Evolutionary conservation across 2,888 invertebrate species (phyloP).

Genomic region (Operophtera brumata): DNA sequence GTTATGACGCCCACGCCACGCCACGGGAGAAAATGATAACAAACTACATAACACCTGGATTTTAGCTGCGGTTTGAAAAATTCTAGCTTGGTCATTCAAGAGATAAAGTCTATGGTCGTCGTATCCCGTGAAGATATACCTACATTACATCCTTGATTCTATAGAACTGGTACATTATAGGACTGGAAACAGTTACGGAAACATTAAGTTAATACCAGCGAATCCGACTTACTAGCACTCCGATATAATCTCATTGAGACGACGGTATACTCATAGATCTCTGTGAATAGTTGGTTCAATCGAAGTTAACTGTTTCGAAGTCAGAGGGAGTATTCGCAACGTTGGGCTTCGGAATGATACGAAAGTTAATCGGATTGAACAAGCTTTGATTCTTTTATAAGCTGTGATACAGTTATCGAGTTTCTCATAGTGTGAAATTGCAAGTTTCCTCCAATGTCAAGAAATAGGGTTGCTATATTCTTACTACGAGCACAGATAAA

Average conservation of each 20-base stretch:
- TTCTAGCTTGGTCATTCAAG: too few relatives aligned
- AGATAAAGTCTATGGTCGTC: too few relatives aligned
- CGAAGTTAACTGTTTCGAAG: not conserved
- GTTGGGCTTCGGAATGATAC: not conserved
- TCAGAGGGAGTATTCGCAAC: not conserved
- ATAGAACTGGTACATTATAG: slow-evolving; percentile 21
- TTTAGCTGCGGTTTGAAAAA: too few relatives aligned
- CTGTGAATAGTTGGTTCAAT: slow-evolving; percentile 9
- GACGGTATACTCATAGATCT: slow-evolving; percentile 1
- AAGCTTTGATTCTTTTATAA: slow-evolving; percentile 3
- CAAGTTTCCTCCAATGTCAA: slow-evolving; percentile 25
- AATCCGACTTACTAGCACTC: slow-evolving; percentile 33
- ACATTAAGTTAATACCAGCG: slow-evolving; percentile 33
- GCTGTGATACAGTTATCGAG: slow-evolving; percentile 22
- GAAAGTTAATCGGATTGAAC: not conserved
- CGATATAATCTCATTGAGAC: slow-evolving; percentile 29
- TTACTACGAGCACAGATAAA: slow-evolving; percentile 3
- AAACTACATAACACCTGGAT: too few relatives aligned
- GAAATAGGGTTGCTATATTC: slow-evolving; percentile 20
- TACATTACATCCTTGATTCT: not conserved
- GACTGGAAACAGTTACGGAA: slow-evolving; percentile 30
- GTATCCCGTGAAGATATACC: not conserved
- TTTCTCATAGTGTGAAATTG: slow-evolving; percentile 33
- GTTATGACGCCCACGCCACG: too few relatives aligned
- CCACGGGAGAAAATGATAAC: too few relatives aligned